Evolutionary conservation across 1,140 invertebrate species (phyloP).

Genomic region (Metaphire vulgaris): DNA sequence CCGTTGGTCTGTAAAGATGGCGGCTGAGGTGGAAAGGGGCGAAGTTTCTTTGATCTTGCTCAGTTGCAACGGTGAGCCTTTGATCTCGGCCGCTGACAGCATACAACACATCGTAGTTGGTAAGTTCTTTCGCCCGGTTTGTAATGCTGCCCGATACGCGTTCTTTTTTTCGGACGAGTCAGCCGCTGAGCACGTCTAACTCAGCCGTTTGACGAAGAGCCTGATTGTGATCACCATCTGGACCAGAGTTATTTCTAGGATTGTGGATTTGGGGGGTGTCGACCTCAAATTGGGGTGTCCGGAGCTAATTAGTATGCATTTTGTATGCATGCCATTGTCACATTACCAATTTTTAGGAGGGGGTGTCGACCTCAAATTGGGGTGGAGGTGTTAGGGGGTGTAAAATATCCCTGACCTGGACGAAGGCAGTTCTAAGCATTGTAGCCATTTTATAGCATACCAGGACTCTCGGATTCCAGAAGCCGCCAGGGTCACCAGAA

Average conservation of each 20-base stretch:
- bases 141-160: background rate
- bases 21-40: background rate
- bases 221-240: background rate
- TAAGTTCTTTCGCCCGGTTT: background rate
- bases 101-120: background rate
- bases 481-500: too few species aligned
- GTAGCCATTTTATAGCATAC: too few species aligned
- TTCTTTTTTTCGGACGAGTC: background rate
- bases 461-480: too few species aligned
- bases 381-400: too few species aligned
- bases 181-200: background rate
- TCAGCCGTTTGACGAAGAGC: background rate
- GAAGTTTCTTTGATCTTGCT: background rate
- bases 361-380: too few species aligned
- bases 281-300: background rate
- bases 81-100: background rate
- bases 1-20: conserved; percentile 2
- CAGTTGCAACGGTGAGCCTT: background rate
- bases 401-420: too few species aligned
- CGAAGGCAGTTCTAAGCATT: too few species aligned
- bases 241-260: too few species aligned
- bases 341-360: too few species aligned
- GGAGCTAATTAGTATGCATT: background rate
- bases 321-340: too few species aligned
- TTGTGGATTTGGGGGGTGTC: too few species aligned